Evolutionary conservation across 2,113 vertebrate genomes (phyloP).

Genomic region (Anser brachyrhynchus): DNA sequence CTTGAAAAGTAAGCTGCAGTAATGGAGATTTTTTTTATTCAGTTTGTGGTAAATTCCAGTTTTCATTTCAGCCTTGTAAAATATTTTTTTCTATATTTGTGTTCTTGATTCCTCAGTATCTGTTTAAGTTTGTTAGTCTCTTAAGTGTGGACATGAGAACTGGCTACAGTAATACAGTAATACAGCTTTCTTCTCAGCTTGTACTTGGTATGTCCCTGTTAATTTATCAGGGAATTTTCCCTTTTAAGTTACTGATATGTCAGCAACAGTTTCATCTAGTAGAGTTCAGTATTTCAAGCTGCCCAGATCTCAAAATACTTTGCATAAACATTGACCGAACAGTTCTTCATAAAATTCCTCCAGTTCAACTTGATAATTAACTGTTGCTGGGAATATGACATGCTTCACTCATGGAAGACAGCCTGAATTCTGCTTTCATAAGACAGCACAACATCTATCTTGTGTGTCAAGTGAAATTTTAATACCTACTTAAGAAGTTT

Average conservation of each 20-base stretch:
- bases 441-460: not conserved
- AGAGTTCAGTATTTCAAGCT: not conserved
- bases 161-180: not conserved
- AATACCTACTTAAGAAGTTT: not conserved
- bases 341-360: not conserved
- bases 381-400: not conserved
- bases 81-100: not conserved
- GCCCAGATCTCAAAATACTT: not conserved
- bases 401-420: not conserved
- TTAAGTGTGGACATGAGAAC: not conserved
- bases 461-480: not conserved
- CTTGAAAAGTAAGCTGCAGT: not conserved
- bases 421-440: not conserved
- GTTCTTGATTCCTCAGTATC: not conserved
- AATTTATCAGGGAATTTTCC: not conserved
- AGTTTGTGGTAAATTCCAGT: not conserved
- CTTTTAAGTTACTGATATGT: conserved; percentile 8
- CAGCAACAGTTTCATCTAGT: conserved; percentile 6
- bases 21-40: not conserved
- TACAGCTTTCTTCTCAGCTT: not conserved
- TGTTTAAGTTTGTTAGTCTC: not conserved
- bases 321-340: not conserved
- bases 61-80: not conserved
- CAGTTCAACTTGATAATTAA: not conserved
- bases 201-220: not conserved